These are phyloP conservation scores for Asbolus verrucosus DNA, from an alignment of 1,140 invertebrate species.

Conservation along the genomic window DNA sequence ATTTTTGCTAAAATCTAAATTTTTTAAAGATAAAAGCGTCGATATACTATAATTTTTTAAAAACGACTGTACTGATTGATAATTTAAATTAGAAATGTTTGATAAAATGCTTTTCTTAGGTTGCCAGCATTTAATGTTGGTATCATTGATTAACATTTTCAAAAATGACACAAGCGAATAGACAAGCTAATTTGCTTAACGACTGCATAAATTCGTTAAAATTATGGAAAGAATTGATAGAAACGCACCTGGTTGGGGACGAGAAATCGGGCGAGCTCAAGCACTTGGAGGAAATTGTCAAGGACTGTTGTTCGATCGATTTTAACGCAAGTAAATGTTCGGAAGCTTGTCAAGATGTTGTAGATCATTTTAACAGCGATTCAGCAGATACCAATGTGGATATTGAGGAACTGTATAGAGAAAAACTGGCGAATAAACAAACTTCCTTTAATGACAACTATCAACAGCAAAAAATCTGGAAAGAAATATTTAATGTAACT, in stretches of 20 bases:
- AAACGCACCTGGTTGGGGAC: constrained; percentile 46
- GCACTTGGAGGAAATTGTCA: constrained; percentile 48
- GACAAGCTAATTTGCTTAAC: neutral
- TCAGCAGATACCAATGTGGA: constrained; percentile 38
- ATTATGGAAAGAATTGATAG: constrained; percentile 55
- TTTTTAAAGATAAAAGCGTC: too few species aligned
- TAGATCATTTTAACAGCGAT: constrained; percentile 48
- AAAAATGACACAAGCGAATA: constrained; percentile 13
- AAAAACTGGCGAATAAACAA: constrained; percentile 40
- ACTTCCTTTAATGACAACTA: constrained; percentile 16
- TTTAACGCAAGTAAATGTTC: constrained; percentile 43
- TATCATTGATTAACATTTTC: neutral
- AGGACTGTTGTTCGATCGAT: constrained; percentile 52
- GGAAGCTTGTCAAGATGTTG: constrained; percentile 45
- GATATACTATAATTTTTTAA: too few species aligned
- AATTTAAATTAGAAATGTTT: too few species aligned
- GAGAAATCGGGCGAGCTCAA: constrained; percentile 43
- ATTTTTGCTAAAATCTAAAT: too few species aligned
- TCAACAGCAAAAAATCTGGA: constrained; percentile 50
- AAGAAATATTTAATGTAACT: constrained; percentile 43
- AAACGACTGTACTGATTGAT: too few species aligned
- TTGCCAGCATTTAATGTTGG: neutral
- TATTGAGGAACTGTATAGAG: constrained; percentile 51
- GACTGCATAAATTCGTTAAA: constrained; percentile 53
- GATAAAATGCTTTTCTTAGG: too few species aligned